Base-by-base conservation (phyloP, 1,140 invertebrate species). In the Lanistes nyassanus region DNA sequence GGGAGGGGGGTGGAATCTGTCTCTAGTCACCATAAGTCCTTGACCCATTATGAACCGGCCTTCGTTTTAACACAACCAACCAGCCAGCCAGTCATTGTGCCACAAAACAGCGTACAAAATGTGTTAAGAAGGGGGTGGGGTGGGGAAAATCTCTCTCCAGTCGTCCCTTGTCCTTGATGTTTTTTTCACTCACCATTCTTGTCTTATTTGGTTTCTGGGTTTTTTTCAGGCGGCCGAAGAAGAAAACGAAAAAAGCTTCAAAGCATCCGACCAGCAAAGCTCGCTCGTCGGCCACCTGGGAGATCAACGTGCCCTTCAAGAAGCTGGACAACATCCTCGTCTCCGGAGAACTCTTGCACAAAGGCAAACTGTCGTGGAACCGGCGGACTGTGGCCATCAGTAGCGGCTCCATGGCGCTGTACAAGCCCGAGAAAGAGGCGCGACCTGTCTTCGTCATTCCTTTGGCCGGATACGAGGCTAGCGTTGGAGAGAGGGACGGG, bases 341-440 rank as follows among this genome's bases (percentile, higher is more conserved):
- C 34, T 83, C 82, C 13, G 83, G 83, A 19, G 83, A 85, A 47
- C 77, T 85, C 23, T 55, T 77, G 6, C 79, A 80, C 68, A 81
- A 79, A 47, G 79, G 82, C 39, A 85, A 85, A 72, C 73, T 85
- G 67, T 79, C 79, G 26, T 85, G 83, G 83, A 83, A 80, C 9
- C 78, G 76, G 31, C 77, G 79, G 47, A 65, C 79, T 21, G 81
- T 79, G 11, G 83, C 82, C 60, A 74, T 85, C 13, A 80, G 77
- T 51, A 80, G 78, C 26, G 82, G 83, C 29, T 73, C 77, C 71
- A 9, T 85, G 75, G 79, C 80, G 16, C 79, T 82, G 67, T 85
- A 85, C 74, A 85, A 83, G 56, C 82, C 82, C 26, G 83, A 85
- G 31, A 83, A 82, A 71, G 76, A 78, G 23, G 75, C 68, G 64